Evolutionary conservation across 2,113 vertebrate species (phyloP), one percentile per base, ranked within the genome.

Genomic region (Albula goreensis): DNA sequence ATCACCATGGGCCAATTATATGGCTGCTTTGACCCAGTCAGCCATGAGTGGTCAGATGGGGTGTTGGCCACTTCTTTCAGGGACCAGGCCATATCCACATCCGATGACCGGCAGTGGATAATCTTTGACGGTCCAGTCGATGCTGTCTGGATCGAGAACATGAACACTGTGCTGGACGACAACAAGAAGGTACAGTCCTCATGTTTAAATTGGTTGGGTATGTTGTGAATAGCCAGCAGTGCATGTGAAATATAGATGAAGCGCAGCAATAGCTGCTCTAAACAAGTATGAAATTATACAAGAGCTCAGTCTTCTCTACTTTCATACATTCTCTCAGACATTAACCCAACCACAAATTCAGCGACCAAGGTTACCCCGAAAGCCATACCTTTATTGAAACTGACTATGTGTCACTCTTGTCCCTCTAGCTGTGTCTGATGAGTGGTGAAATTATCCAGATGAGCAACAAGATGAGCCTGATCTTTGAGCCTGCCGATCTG

Each of bases 401-500:
- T 22, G 70, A n/a, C 70, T 74, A n/a, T 77, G 15, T 50, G 7
- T 66, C 50, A 77, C 13, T 70, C 41, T 83, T 88, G 78, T 84
- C 83, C 83, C 94, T 93, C 57, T 85, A 99, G 98, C 92, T 99
- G 5, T 99, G 98, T 90, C 91, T 99, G 81, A 98, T 99, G 97
- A 99, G 97, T 85, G 98, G 98, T 17, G 97, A 99, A 92, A 99
- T 99, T 89, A 99, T 99, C 89, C 97, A 99, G 93, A 99, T 99
- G 98, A 98, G 89, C 89, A 3, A 96, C 60, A 97, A 98, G 91
- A 99, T 99, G 97, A 99, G 96, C 89, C 93, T 99, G 91, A 97
- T 99, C 88, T 99, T 99, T 49, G 98, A 99, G 89, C 91, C 97
- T 0, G 97, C 96, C 0, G 97, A 99, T 87, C 91, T 99, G 49